phyloP scores from a whole-genome alignment of 2,888 invertebrate genomes.

The Pachymerium ferrugineum region DNA sequence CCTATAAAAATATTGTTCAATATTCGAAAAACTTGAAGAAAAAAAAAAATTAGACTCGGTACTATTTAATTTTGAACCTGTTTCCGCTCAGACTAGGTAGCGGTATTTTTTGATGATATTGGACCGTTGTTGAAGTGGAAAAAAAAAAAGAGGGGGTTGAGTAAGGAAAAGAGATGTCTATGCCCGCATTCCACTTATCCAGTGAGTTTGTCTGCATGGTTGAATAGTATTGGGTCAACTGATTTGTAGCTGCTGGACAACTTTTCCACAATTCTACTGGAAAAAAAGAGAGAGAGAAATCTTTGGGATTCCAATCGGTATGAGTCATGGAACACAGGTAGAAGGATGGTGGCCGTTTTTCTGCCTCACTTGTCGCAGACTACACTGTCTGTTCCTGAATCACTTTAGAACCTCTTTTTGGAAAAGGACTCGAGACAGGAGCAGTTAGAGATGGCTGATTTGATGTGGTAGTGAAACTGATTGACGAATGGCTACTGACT shows the following conservation, averaged over 20 bases:
- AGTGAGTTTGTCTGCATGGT: background rate
- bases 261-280: background rate
- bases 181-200: background rate
- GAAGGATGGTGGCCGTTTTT: background rate
- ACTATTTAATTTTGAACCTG: background rate
- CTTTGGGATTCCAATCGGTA: background rate
- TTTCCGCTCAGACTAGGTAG: background rate
- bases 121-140: background rate
- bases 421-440: background rate
- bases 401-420: background rate
- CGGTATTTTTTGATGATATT: background rate
- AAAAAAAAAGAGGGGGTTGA: too few species aligned
- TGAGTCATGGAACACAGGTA: background rate
- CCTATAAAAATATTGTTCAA: too few species aligned
- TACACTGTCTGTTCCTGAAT: background rate
- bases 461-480: background rate
- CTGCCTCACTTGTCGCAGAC: background rate
- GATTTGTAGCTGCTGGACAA: background rate
- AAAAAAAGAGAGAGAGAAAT: background rate
- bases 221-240: background rate
- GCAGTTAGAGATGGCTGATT: background rate
- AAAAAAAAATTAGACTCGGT: too few species aligned
- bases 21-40: too few species aligned
- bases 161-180: background rate
- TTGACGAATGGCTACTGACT: background rate